Conservation (phyloP, 2,888 invertebrate species). For the Plagiodera versicolora region DNA sequence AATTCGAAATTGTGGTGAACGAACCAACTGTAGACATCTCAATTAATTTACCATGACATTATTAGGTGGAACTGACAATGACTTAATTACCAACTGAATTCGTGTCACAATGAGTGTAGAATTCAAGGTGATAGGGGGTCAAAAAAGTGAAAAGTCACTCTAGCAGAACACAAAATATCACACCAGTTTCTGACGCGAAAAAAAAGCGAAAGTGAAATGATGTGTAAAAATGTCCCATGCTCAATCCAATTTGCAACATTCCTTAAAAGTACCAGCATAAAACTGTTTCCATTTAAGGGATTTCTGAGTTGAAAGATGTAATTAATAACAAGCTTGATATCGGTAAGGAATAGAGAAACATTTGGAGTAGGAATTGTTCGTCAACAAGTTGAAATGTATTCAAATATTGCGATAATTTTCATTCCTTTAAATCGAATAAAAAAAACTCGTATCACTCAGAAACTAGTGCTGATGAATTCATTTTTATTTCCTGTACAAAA, state of each 20-base stretch:
- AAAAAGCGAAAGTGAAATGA: conserved; percentile 1
- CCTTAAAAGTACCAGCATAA: conserved; percentile 20
- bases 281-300: conserved; percentile 15
- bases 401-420: too few species aligned
- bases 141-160: conserved; percentile 3
- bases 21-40: background rate
- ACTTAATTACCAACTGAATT: conserved; percentile 7
- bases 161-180: conserved; percentile 11
- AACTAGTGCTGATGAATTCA: too few species aligned
- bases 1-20: too few species aligned
- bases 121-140: conserved; percentile 11
- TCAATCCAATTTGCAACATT: conserved; percentile 17
- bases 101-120: conserved; percentile 5
- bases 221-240: background rate
- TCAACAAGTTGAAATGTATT: too few species aligned
- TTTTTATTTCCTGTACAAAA: too few species aligned
- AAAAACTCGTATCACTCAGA: too few species aligned
- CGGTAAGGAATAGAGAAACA: too few species aligned
- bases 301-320: conserved; percentile 14
- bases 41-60: background rate
- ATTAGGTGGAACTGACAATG: background rate
- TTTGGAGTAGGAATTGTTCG: too few species aligned
- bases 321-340: conserved; percentile 16
- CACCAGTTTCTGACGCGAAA: background rate
- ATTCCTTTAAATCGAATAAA: too few species aligned